Evolutionary conservation across 2,797 vertebrate genomes (phyloP), one percentile per base, ranked within the genome.

Genomic region (Anableps anableps): DNA sequence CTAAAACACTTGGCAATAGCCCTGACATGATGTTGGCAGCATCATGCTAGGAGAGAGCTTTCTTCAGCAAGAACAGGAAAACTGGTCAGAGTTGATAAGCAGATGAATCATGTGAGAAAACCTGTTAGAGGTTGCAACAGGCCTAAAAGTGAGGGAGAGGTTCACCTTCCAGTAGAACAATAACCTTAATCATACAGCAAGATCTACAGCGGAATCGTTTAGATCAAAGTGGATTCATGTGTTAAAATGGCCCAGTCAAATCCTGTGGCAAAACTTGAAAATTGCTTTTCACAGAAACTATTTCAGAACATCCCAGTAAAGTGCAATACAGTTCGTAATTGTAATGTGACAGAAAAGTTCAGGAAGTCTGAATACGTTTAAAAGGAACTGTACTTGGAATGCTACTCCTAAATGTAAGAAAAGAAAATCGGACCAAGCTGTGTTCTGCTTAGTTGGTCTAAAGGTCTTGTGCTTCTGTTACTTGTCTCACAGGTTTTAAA

Each of bases 401-500:
- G 17, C 19, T 50, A 10, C 48, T 19, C 48, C 51, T n/a, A 58
- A 29, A 60, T 60, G 29, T 16, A 60, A 31, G n/a, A 29, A 16
- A 60, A 29, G 58, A 29, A 60, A 60, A n/a, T 29, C 6, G 19
- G 58, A 60, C n/a, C 58, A 31, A 53, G 4, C 58, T 31, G n/a
- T 31, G 1, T 31, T 23, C 17, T 41, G 9, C 64, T 51, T 1
- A 31, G 41, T 2, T 62, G 70, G 10, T 70, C 6, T 55, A 41
- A 50, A 17, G 36, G 29, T 29, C 38, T 10, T 5, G 26, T 48
- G 31, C 11, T 71, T 17, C 34, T 53, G 6, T 11, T 23, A 16
- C 21, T 80, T 1, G 14, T 64, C 34, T 14, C 11, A 14, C 79
- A 96, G 96, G 97, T 99, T 83, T 93, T 99, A 81, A 98, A 98